Conservation (phyloP, 2,113 vertebrate genomes). For the Callipepla squamata region DNA sequence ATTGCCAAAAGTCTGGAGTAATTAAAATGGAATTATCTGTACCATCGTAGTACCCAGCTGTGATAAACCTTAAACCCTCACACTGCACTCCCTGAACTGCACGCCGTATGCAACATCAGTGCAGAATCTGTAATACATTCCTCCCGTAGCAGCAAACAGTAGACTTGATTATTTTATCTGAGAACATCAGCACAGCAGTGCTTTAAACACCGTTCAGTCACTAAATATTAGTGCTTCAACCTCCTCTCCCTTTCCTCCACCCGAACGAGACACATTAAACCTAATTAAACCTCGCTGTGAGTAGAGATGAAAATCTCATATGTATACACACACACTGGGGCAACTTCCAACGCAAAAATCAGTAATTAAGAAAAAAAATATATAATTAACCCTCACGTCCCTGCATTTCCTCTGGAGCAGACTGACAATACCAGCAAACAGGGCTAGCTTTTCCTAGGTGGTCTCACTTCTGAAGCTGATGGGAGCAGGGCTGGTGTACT, state of each 20-base stretch:
- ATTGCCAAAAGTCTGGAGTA: background rate
- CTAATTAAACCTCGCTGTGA: no score
- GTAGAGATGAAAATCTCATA: no score
- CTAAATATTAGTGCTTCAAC: background rate
- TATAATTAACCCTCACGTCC: no score
- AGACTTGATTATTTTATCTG: background rate
- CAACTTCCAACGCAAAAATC: no score
- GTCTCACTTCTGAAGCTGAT: no score
- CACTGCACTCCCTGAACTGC: background rate
- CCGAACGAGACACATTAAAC: background rate
- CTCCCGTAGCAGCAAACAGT: background rate
- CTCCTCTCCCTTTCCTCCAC: background rate
- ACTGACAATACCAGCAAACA: no score
- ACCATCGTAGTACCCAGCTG: background rate
- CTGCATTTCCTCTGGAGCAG: no score
- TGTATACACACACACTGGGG: no score
- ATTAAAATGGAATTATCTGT: background rate
- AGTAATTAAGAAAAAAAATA: no score
- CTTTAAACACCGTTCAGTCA: background rate
- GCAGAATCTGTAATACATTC: background rate
- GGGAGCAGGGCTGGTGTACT: no score
- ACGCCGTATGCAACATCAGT: background rate
- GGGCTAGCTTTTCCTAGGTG: no score
- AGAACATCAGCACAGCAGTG: background rate
- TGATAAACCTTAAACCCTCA: background rate